phyloP scores from a whole-genome alignment of 2,797 vertebrate genomes.

The Gastrophryne carolinensis region DNA sequence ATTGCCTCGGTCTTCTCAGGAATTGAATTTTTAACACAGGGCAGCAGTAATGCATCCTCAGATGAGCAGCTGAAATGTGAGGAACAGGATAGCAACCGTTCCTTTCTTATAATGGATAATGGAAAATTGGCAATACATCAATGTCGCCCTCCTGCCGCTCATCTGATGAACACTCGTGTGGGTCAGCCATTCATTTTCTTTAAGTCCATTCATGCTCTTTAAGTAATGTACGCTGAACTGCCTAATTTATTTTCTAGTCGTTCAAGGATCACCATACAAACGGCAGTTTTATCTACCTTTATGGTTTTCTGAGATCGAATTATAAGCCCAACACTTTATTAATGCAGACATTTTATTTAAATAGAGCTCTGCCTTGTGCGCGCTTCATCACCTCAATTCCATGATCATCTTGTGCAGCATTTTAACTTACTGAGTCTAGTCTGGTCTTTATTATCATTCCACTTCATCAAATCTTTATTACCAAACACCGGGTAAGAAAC shows the following conservation, averaged over 20 bases:
- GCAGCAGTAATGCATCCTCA: no score
- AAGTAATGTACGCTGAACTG: background rate
- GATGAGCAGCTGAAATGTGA: no score
- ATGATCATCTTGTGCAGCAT: no score
- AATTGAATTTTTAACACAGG: no score
- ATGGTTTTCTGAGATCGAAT: constrained; percentile 11
- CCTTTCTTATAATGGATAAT: background rate
- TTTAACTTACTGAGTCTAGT: no score
- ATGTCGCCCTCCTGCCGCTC: background rate
- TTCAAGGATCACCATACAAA: background rate
- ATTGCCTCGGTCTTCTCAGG: no score
- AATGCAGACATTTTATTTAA: constrained; percentile 4
- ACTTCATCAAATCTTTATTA: no score
- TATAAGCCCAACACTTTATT: constrained; percentile 17
- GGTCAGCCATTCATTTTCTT: background rate
- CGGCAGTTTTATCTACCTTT: constrained; percentile 12
- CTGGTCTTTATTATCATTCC: no score
- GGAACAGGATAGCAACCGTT: background rate
- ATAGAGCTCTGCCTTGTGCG: background rate
- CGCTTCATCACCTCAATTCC: no score
- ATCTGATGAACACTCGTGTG: background rate
- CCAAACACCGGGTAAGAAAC: no score
- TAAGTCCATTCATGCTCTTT: background rate
- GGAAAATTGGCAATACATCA: background rate
- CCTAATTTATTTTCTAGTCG: constrained; percentile 22